Conservation (phyloP, 2,113 vertebrate species). For the Elephantulus edwardii region DNA sequence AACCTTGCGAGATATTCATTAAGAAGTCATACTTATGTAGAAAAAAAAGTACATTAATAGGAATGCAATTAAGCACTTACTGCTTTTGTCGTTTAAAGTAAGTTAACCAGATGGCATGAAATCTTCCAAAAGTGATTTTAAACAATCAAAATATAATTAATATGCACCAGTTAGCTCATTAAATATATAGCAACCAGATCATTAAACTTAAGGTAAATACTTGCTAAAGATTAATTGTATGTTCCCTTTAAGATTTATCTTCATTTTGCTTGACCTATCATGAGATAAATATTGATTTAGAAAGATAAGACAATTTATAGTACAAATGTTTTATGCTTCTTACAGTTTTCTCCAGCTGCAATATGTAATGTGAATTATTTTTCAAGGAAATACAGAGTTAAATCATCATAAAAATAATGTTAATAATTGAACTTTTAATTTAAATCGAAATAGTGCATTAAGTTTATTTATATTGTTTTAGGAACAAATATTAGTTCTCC, state of each 20-base stretch:
- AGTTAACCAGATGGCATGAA: constrained; percentile 79
- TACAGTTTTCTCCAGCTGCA: background rate
- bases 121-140: constrained; percentile 73
- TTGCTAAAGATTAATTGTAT: constrained; percentile 58
- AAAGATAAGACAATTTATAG: constrained; percentile 21
- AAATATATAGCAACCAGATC: constrained; percentile 74
- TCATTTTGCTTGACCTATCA: constrained; percentile 12
- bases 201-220: constrained; percentile 80
- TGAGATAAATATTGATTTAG: background rate
- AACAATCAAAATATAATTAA: constrained; percentile 79
- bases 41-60: constrained; percentile 79
- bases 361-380: background rate
- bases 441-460: background rate
- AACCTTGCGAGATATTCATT: constrained; percentile 76
- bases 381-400: background rate
- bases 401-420: background rate
- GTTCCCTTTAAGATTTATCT: constrained; percentile 34
- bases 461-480: background rate
- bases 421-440: background rate
- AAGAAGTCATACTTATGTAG: constrained; percentile 73
- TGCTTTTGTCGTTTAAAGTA: constrained; percentile 81
- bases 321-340: background rate
- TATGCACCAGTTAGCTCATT: constrained; percentile 78
- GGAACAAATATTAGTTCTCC: background rate
- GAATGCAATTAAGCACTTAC: constrained; percentile 79